phyloP scores from a whole-genome alignment of 1,140 invertebrate species.

The Dinoponera quadriceps region DNA sequence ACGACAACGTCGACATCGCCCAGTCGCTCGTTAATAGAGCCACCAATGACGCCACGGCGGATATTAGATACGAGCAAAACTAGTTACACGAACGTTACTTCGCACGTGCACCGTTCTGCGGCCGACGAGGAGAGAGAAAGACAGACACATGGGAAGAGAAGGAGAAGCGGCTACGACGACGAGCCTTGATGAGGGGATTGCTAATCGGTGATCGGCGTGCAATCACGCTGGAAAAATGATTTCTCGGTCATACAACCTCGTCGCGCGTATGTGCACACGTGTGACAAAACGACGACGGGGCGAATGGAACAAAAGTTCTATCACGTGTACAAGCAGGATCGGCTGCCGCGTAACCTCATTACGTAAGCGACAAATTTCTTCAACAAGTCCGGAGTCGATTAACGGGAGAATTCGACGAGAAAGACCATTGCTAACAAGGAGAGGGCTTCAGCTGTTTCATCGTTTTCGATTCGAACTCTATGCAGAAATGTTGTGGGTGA shows the following conservation, averaged over 20 bases:
- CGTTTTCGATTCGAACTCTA: no score
- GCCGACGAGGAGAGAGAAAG: slow-evolving; percentile 57
- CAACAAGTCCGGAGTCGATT: background rate
- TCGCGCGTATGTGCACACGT: slow-evolving; percentile 1
- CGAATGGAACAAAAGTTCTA: slow-evolving; percentile 28
- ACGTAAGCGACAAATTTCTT: background rate
- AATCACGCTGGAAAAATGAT: slow-evolving; percentile 57
- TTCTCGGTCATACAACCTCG: slow-evolving; percentile 50
- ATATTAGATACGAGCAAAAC: slow-evolving; percentile 61
- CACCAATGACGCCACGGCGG: slow-evolving; percentile 57
- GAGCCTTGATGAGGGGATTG: slow-evolving; percentile 57
- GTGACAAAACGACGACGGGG: slow-evolving; percentile 41
- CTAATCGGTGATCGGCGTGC: slow-evolving; percentile 50
- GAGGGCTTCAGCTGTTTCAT: no score
- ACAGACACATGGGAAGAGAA: slow-evolving; percentile 4
- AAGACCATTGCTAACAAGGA: background rate
- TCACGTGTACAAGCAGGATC: background rate
- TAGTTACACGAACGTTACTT: slow-evolving; percentile 60
- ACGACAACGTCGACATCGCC: slow-evolving; percentile 51
- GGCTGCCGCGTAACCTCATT: slow-evolving; percentile 15
- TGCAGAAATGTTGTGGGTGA: no score
- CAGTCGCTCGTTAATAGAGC: slow-evolving; percentile 49
- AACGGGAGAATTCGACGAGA: background rate
- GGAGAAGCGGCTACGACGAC: slow-evolving; percentile 32
- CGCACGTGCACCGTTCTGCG: slow-evolving; percentile 49